Base-by-base conservation (phyloP, 2,797 vertebrate genomes). In the Lemur catta region DNA sequence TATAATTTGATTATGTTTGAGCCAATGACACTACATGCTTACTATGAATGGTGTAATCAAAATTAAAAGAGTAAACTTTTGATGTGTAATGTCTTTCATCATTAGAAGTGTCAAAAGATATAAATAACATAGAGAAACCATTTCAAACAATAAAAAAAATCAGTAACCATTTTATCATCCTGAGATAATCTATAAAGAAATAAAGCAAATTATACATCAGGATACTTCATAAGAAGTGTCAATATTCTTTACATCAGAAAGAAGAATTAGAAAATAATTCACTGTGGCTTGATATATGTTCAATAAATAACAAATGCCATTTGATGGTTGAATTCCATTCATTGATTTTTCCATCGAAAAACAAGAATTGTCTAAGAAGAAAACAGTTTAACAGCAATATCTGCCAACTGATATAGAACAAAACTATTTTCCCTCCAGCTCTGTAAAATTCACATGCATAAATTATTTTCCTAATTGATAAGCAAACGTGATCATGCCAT, bases 191-290 rank as follows among this genome's bases (percentile, higher is more conserved):
- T 61, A 91, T 59, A 71, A 61, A 85, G 38, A 65, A 67, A 71
- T 20, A 69, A 86, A 87, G 41, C 30, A 55, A 85, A 52, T 92
- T 84, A 71, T 18, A 17, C 46, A 43, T 76, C 75, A 76, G 57
- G 43, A 14, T 91, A 71, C 5, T 76, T 63, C 67, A 63, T 30
- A 65, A 63, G 35, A 76, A 82, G 52, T 76, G 38, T 9, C 22
- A 78, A 71, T 71, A 94, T 81, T 81, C 28, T 84, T 87, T 46
- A 75, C 3, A 75, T 76, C 13, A 63, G 10, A 69, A 63, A 46
- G 41, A 84, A 76, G 57, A 84, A 59, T 82, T 76, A 82, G 52
- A 13, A 93, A 90, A 93, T 93, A 82, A 90, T 63, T 89, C 12
- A 55, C 63, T 79, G 79, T 14, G n/a, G 24, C 46, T 74, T 78